These are phyloP conservation scores for Gymnoscopelus microlampas DNA, from an alignment of 2,797 vertebrate species.

Conservation along the genomic window DNA sequence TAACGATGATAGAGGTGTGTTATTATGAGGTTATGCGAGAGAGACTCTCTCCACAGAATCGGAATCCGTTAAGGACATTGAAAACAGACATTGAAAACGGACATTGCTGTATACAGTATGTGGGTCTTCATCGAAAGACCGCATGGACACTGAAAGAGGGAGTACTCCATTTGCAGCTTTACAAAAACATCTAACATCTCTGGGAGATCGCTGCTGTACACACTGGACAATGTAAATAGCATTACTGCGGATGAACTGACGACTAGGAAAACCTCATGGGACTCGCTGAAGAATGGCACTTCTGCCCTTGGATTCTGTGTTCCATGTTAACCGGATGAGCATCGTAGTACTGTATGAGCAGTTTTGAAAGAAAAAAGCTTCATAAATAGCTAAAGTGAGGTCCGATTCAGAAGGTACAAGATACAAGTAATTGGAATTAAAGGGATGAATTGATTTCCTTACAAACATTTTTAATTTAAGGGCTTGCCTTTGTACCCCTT, in stretches of 20 bases:
- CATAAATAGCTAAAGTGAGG: too few species aligned
- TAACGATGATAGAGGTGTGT: conserved; percentile 35
- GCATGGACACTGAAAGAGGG: conserved; percentile 55
- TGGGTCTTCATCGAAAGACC: conserved; percentile 73
- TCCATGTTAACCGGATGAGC: conserved; percentile 50
- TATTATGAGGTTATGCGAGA: too few species aligned
- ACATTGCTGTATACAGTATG: conserved; percentile 46
- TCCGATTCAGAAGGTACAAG: too few species aligned
- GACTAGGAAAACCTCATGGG: conserved; percentile 74
- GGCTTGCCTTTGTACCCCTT: conserved; percentile 26
- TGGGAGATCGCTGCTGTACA: conserved; percentile 79
- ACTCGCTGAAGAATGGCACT: conserved; percentile 65
- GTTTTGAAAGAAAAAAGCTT: background rate
- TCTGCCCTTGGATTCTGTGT: conserved; percentile 64
- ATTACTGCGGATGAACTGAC: conserved; percentile 64
- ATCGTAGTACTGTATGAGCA: conserved; percentile 39
- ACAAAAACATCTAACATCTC: conserved; percentile 75
- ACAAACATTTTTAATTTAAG: too few species aligned
- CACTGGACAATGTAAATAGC: conserved; percentile 72
- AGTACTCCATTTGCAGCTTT: conserved; percentile 74
- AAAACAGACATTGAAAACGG: conserved; percentile 13
- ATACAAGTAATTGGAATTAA: conserved; percentile 11
- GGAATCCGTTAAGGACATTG: too few species aligned
- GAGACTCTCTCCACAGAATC: too few species aligned
- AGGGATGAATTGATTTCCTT: too few species aligned